phyloP scores from a whole-genome alignment of 2,113 vertebrate genomes.

The Hymenochirus boettgeri region DNA sequence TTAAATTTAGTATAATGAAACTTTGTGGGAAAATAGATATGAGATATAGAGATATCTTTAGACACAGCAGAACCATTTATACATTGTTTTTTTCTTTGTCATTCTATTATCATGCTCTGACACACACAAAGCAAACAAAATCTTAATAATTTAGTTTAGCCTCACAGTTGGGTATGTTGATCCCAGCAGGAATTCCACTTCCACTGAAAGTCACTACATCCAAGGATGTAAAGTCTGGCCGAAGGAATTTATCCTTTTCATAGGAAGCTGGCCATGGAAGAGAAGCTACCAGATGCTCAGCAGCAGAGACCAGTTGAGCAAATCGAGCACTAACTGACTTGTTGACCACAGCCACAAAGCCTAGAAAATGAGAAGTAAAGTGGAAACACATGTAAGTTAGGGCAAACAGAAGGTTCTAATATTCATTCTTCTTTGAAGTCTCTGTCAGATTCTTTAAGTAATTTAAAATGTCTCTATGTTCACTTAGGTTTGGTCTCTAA shows the following conservation, averaged over 20 bases:
- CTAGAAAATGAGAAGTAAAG: slow-evolving; percentile 48
- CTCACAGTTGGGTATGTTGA: slow-evolving; percentile 92
- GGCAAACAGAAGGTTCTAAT: background rate
- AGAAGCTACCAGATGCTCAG: slow-evolving; percentile 75
- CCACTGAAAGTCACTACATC: slow-evolving; percentile 86
- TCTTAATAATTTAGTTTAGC: too few species aligned
- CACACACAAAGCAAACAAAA: too few species aligned
- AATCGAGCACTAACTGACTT: slow-evolving; percentile 88
- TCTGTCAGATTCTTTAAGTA: background rate
- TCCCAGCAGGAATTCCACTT: slow-evolving; percentile 86
- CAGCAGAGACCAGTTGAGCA: slow-evolving; percentile 72
- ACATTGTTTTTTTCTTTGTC: too few species aligned
- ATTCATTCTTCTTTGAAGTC: background rate
- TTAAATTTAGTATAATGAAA: too few species aligned
- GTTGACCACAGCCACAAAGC: slow-evolving; percentile 87
- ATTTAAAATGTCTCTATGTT: background rate
- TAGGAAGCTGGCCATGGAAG: slow-evolving; percentile 81
- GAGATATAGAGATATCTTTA: too few species aligned
- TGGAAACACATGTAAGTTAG: background rate
- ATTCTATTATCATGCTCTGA: too few species aligned
- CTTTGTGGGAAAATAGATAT: too few species aligned
- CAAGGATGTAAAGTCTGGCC: slow-evolving; percentile 86
- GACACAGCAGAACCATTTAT: too few species aligned
- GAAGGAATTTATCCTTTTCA: slow-evolving; percentile 85
- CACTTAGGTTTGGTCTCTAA: background rate